Conservation (phyloP, 2,113 vertebrate genomes). For the Rhadina sibilatrix region DNA sequence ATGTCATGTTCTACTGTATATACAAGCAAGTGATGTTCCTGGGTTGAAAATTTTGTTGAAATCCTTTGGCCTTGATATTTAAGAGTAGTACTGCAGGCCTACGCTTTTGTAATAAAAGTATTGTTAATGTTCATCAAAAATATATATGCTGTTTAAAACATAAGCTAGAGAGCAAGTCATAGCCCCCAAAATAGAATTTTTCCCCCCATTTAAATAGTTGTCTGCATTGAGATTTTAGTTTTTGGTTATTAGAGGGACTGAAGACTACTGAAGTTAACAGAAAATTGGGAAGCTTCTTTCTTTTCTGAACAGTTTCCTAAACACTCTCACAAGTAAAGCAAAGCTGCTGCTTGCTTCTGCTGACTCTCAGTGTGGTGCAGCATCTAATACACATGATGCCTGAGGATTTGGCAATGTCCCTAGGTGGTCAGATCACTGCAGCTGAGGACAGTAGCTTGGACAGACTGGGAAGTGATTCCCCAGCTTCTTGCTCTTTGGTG, state of each 20-base stretch:
- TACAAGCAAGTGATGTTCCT: not conserved
- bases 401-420: not conserved
- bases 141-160: not conserved
- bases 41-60: not conserved
- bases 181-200: not conserved
- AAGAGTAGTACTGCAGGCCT: not conserved
- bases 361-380: not conserved
- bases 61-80: not conserved
- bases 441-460: not conserved
- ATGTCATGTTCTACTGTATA: not conserved
- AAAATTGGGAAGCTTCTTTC: not conserved
- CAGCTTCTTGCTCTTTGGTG: not conserved
- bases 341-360: not conserved
- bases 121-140: not conserved
- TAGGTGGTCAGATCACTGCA: not conserved
- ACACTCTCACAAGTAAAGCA: not conserved
- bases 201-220: not conserved
- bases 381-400: accelerated
- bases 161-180: not conserved
- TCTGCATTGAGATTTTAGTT: not conserved
- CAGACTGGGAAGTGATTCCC: not conserved
- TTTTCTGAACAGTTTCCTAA: not conserved
- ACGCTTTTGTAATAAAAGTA: not conserved
- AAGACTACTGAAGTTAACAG: not conserved
- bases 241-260: not conserved